Evolutionary conservation across 2,113 vertebrate species (phyloP).

Genomic region (Plecturocebus donacophilus): DNA sequence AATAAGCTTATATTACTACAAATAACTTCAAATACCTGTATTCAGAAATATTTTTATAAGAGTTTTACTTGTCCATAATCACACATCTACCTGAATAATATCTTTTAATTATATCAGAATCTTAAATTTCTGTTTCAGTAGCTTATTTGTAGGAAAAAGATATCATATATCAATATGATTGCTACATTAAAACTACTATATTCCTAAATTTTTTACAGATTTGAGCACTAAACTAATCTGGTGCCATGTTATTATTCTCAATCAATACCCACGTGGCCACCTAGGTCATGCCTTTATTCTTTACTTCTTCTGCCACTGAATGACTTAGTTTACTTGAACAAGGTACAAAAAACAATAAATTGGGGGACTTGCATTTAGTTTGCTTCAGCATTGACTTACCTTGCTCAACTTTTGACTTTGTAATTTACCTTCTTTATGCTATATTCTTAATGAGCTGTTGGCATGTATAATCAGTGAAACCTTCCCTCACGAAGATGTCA

Average conservation of each 20-base stretch:
- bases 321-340: background rate
- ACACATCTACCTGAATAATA: background rate
- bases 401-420: conserved; percentile 43
- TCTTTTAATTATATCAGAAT: background rate
- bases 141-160: conserved; percentile 9
- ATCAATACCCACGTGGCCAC: background rate
- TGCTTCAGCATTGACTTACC: background rate
- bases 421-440: conserved; percentile 30
- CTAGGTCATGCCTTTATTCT: background rate
- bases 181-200: background rate
- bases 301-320: background rate
- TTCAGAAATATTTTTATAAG: background rate
- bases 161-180: background rate
- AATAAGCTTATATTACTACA: background rate
- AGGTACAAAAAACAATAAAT: background rate
- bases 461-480: background rate
- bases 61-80: background rate
- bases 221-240: background rate
- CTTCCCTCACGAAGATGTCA: background rate
- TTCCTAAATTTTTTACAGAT: background rate
- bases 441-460: conserved; percentile 50
- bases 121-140: background rate
- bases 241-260: background rate
- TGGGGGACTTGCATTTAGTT: background rate
- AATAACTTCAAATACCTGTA: background rate